Conservation (phyloP, 2,888 invertebrate species). For the Drosophila gaucha region DNA sequence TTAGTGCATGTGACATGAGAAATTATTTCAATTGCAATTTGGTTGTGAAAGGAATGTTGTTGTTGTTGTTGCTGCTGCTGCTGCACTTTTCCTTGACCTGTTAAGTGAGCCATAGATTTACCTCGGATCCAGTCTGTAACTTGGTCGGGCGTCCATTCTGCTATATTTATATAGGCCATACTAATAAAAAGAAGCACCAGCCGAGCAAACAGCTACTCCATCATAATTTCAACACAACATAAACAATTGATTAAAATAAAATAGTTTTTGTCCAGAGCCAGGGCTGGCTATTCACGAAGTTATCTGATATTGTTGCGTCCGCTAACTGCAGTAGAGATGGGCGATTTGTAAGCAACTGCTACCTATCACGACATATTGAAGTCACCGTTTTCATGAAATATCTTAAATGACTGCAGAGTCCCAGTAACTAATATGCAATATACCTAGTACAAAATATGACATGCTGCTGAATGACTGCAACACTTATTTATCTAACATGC, state of each 20-base stretch:
- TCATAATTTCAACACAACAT: slow-evolving; percentile 55
- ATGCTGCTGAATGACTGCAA: not conserved
- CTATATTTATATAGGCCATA: slow-evolving; percentile 94
- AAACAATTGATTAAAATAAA: slow-evolving; percentile 63
- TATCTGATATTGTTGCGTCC: slow-evolving; percentile 57
- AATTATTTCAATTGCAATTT: slow-evolving; percentile 15
- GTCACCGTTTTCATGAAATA: slow-evolving; percentile 1
- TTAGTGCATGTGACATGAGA: no score
- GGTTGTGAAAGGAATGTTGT: slow-evolving; percentile 51
- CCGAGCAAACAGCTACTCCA: slow-evolving; percentile 54
- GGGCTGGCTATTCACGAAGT: slow-evolving; percentile 41
- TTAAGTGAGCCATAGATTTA: slow-evolving; percentile 82
- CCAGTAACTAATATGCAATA: not conserved
- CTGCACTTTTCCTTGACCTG: slow-evolving; percentile 75
- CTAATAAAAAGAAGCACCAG: slow-evolving; percentile 42
- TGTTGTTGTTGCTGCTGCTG: slow-evolving; percentile 35
- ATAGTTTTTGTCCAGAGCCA: slow-evolving; percentile 54
- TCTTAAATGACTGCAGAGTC: not conserved
- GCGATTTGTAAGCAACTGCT: slow-evolving; percentile 14
- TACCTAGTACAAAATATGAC: not conserved
- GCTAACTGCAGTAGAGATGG: slow-evolving; percentile 44
- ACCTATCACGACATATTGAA: not conserved
- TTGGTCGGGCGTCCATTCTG: slow-evolving; percentile 95
- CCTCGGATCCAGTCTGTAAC: slow-evolving; percentile 96
- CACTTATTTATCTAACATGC: not conserved